Base-by-base conservation (phyloP, 2,113 vertebrate genomes). In the Spizaetus ornatus region DNA sequence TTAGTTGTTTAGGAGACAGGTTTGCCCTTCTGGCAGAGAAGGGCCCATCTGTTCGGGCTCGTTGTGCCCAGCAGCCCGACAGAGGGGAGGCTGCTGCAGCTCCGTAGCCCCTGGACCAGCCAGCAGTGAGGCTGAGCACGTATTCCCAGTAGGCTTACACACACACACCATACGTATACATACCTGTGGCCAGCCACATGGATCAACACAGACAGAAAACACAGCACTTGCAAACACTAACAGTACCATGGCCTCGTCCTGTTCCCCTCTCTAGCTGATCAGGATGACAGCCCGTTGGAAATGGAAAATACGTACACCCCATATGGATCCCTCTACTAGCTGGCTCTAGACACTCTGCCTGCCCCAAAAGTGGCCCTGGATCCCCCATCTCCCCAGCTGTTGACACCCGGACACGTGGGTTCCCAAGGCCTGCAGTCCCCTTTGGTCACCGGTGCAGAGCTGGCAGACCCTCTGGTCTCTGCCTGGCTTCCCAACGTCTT, bases 41-140 rank as follows among this genome's bases (percentile, higher is more conserved):
- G 34, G 23, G 25, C 58, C 87, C 92, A 93, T 94, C 95, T 96
- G 90, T 95, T 38, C 26, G 66, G 52, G 66, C 43, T 36, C 56
- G 63, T 36, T 25, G 13, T 93, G 88, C 78, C 78, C 82, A 63
- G 77, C 53, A 89, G 78, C 81, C 91, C 0, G 0, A 7, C 23
- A 56, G 69, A 87, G 81, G 9, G 58, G 80, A 80, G 71, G 80
- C 66, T 90, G 79, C 71, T 90, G 66, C 2, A 2, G 65, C 47
- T 82, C 61, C 1, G 0, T 3, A 36, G 42, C 56, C 78, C 48
- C 56, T 0, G 0, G 69, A 45, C 27, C 58, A 32, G 71, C 53
- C 3, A 0, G 20, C 32, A 27, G 32, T 0, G 59, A 55, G 81
- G 47, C 65, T 82, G 77, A 26, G 42, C 10, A 1, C 1, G 5